Base-by-base conservation (phyloP, 2,797 vertebrate genomes). In the Mormyrops boulengeri region DNA sequence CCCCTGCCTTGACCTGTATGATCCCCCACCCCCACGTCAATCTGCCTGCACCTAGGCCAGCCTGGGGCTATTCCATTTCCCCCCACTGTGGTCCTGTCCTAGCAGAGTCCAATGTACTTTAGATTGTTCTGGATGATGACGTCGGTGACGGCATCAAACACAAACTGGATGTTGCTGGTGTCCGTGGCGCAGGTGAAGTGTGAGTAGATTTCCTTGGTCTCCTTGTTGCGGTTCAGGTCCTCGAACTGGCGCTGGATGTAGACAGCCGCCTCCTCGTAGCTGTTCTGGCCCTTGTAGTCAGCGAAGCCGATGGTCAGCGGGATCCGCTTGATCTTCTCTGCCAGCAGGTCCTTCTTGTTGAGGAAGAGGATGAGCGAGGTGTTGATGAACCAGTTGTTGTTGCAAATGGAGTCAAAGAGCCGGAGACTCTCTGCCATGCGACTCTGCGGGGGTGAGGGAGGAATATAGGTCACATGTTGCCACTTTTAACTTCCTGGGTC, bases 41-140 rank as follows among this genome's bases (percentile, higher is more conserved):
- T 14, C 73, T 80, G 38, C 38, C 73, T 44, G 17, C 38, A 19
- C 73, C 38, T 3, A 41, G 73, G 38, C 73, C 38, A 44, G 38
- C 34, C 73, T 80, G 38, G 38, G 73, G 38, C 38, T 80, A 2
- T 52, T 50, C 57, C 53, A 3, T 55, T 84, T 52, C 77, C 89
- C 89, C 82, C 92, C 89, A 80, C 50, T 55, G 88, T 55, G 80
- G 0, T 30, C 94, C 91, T 90, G 94, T 93, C 94, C 97, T 98
- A 99, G 97, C 99, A 99, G 94, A 99, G 96, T 92, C 99, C 99
- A 89, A 99, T 99, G 94, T 99, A 99, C 95, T 99, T 99, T 92
- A 99, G 98, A 96, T 99, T 99, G 96, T 99, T 99, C 96, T 99
- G 99, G 94, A 99, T 99, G 94, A 99, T 99, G 96, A 99, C 99